Conservation (phyloP, 2,888 invertebrate genomes). For the Lasioglossum vierecki region DNA sequence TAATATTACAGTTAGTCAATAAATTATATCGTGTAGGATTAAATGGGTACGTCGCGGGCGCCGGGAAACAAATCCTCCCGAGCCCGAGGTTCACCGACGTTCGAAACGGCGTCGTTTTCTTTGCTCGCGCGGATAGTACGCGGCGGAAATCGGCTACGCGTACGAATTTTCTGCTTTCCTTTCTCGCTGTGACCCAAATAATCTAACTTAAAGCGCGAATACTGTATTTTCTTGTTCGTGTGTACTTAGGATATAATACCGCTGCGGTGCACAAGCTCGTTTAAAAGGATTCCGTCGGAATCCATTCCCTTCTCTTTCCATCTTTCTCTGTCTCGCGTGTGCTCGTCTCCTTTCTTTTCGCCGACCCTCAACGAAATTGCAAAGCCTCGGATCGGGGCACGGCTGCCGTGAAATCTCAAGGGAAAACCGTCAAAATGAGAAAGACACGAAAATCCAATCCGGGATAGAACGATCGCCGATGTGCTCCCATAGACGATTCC, state of each 20-base stretch:
- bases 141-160: constrained; percentile 20
- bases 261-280: constrained; percentile 62
- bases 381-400: neutral
- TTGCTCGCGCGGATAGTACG: constrained; percentile 34
- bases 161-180: constrained; percentile 31
- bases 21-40: constrained; percentile 80
- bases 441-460: neutral
- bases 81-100: constrained; percentile 32
- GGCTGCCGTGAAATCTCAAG: constrained; percentile 4
- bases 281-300: constrained; percentile 53
- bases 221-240: constrained; percentile 61
- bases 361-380: constrained; percentile 5
- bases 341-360: neutral
- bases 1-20: constrained; percentile 80
- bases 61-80: constrained; percentile 17
- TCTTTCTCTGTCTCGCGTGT: neutral
- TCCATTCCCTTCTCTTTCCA: constrained; percentile 31
- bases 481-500: neutral
- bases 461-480: neutral
- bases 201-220: constrained; percentile 64
- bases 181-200: constrained; percentile 40
- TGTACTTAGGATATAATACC: constrained; percentile 65
- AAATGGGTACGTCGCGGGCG: constrained; percentile 38
- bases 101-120: constrained; percentile 32
- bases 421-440: neutral